phyloP scores from a whole-genome alignment of 2,888 invertebrate species.

The Melitaea athalia region DNA sequence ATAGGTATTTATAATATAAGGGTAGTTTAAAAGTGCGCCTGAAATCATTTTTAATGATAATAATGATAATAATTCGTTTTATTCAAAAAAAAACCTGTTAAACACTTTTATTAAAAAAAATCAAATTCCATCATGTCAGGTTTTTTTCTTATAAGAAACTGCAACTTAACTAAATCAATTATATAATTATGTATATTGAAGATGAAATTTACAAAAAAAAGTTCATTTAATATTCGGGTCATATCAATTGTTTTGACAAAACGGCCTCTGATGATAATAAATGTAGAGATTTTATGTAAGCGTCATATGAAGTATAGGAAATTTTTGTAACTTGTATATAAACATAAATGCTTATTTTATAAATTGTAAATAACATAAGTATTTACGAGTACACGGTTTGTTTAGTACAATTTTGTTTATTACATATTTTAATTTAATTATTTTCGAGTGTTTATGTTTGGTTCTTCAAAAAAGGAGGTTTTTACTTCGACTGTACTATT shows the following conservation, averaged over 20 bases:
- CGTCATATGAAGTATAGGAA: constrained; percentile 7
- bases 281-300: constrained; percentile 15
- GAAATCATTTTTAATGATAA: not conserved
- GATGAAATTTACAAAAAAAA: no score
- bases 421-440: not conserved
- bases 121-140: no score
- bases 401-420: not conserved
- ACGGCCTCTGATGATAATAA: constrained; percentile 29
- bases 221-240: constrained; percentile 1
- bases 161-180: no score
- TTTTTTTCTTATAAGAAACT: no score
- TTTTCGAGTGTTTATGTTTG: not conserved
- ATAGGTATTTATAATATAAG: not conserved
- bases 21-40: not conserved
- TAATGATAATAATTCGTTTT: no score
- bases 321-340: constrained; percentile 22
- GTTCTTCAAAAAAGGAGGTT: no score
- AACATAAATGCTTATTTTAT: constrained; percentile 8
- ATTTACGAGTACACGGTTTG: not conserved
- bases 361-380: constrained; percentile 10
- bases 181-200: no score
- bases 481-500: no score
- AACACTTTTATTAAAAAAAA: no score
- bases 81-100: no score
- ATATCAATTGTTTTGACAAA: constrained; percentile 17